Evolutionary conservation across 1,140 invertebrate genomes (phyloP), one percentile per base, ranked within the genome.

Genomic region (Cyclina sinensis): DNA sequence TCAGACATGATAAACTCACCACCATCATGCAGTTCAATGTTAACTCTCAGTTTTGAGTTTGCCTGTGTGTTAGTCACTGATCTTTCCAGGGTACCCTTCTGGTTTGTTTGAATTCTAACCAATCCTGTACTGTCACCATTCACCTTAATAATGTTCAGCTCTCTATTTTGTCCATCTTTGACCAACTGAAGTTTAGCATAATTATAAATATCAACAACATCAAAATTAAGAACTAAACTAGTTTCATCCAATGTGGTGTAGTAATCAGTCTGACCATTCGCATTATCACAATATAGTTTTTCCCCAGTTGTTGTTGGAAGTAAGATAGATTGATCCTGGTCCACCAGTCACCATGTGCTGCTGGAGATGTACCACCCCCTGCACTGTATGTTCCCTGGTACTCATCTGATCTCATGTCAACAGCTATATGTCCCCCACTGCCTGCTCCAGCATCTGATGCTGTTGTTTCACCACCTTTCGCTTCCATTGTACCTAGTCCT

Each of bases 351-450:
- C 91, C 90, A 88, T 93, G 83, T 14, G 46, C 30, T 16, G 88
- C 90, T 46, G 81, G 78, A 0, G 92, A 92, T 5, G 79, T 87
- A 5, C 92, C 93, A 24, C 93, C 93, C 32, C 70, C 62, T 35
- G 92, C 92, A 74, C 68, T 81, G 68, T 78, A 93, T 57, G 76
- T 89, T 11, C 93, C 93, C 54, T 89, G 82, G 90, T 80, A 91
- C 27, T 76, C 35, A 86, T 91, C 90, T 2, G 43, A 68, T 43
- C 88, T 81, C 70, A 91, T 83, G 27, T 91, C 83, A 21, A 91
- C 88, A 65, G 92, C 93, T 65, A 94, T 93, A 54, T 93, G 89
- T 12, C 93, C 93, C 35, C 92, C 93, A 89, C 93, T 93, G 5
- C 93, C 93, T 68, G 90, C 93, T 32, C 93, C 93, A 39, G 88